phyloP scores from a whole-genome alignment of 1,140 invertebrate genomes.

The Adoxophyes honmai region DNA sequence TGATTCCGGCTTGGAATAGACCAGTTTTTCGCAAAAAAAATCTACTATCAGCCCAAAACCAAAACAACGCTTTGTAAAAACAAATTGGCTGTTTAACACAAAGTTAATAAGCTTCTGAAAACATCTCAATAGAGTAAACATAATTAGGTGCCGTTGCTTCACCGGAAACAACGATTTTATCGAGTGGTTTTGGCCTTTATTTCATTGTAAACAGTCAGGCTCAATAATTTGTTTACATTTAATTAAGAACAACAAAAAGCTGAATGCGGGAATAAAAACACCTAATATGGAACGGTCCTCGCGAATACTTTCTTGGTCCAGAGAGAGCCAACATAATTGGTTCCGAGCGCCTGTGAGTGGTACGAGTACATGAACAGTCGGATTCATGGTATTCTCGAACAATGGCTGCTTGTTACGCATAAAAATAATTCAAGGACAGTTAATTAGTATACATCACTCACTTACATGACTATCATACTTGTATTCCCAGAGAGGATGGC shows the following conservation, averaged over 20 bases:
- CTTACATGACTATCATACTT: too few species aligned
- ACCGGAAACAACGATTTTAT: constrained; percentile 23
- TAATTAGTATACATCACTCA: too few species aligned
- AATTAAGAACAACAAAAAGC: constrained; percentile 26
- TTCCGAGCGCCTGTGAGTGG: constrained; percentile 59
- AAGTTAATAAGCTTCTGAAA: constrained; percentile 10
- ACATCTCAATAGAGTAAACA: constrained; percentile 19
- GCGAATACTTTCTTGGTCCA: constrained; percentile 41
- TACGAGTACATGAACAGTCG: constrained; percentile 19
- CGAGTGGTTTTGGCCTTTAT: constrained; percentile 18
- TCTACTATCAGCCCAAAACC: too few species aligned
- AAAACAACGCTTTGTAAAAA: constrained; percentile 9
- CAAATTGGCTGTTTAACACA: background rate
- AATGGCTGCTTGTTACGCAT: constrained; percentile 28
- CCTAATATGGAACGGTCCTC: constrained; percentile 35
- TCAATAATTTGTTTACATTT: constrained; percentile 33
- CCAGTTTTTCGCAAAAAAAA: too few species aligned
- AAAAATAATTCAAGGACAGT: too few species aligned
- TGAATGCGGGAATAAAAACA: too few species aligned
- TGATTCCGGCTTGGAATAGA: too few species aligned
- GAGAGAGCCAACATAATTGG: constrained; percentile 58
- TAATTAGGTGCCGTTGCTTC: constrained; percentile 23
- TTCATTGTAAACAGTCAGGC: constrained; percentile 15
- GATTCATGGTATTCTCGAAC: constrained; percentile 29
- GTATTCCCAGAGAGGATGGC: too few species aligned